A percentile compares a stretch with the other conserved stretches of the same genome.
These are phyloP conservation scores for Psophia crepitans DNA, from an alignment of 2,113 vertebrate species.

Conservation along the genomic window DNA sequence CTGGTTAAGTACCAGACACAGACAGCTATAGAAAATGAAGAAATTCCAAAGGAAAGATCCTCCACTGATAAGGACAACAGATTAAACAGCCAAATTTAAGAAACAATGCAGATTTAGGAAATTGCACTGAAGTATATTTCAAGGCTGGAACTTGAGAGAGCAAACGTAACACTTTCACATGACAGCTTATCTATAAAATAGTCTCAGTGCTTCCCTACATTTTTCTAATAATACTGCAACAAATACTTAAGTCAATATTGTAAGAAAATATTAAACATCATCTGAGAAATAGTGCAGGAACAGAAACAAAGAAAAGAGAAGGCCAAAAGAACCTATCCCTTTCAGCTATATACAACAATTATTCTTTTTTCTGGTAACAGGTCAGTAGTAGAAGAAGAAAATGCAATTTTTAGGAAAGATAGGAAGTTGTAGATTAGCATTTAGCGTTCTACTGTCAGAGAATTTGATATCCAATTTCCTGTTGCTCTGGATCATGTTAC, in stretches of 20 bases:
- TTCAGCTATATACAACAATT: not conserved
- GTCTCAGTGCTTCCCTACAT: not conserved
- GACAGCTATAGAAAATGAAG: not conserved
- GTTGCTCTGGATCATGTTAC: not conserved
- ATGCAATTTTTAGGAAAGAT: not conserved
- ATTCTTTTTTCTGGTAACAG: not conserved
- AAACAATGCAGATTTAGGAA: not conserved
- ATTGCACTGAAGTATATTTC: not conserved
- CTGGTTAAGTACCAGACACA: not conserved
- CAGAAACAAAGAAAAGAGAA: not conserved
- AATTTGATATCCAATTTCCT: not conserved
- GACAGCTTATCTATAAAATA: not conserved
- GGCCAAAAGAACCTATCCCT: not conserved
- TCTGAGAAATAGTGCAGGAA: not conserved
- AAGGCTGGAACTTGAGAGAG: not conserved
- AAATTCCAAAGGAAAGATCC: not conserved
- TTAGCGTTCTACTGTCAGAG: not conserved
- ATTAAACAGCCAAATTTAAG: not conserved
- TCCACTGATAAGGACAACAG: not conserved
- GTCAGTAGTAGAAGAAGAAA: not conserved
- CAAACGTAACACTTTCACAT: not conserved
- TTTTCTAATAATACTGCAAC: not conserved
- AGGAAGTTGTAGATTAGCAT: not conserved
- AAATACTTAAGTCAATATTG: not conserved
- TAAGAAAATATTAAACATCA: not conserved